Percentiles rank a stretch among this genome's conserved stretches.
Evolutionary conservation across 2,113 vertebrate genomes (phyloP).

Genomic region (Pelusios castaneus): DNA sequence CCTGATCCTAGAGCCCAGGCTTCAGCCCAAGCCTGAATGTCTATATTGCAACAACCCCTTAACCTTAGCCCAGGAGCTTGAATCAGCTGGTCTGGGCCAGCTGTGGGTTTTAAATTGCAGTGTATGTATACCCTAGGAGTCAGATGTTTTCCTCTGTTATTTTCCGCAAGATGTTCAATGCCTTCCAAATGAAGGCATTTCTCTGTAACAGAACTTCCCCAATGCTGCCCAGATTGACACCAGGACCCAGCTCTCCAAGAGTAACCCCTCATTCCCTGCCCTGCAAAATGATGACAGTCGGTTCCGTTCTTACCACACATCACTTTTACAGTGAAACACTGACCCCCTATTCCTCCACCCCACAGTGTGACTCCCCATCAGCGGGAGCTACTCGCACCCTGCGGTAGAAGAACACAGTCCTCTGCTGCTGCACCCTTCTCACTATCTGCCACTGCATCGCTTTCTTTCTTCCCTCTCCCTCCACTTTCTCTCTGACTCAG

Average conservation of each 20-base stretch:
- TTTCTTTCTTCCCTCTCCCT: background rate
- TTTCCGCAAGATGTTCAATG: background rate
- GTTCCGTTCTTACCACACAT: background rate
- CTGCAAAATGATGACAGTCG: background rate
- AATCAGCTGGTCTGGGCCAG: background rate
- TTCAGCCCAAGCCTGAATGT: too few species aligned
- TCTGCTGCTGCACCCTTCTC: background rate
- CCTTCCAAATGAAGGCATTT: background rate
- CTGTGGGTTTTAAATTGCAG: too few species aligned
- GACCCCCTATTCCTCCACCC: background rate
- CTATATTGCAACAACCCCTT: too few species aligned
- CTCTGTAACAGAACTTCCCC: background rate
- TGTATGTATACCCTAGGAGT: too few species aligned
- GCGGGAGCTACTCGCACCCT: background rate
- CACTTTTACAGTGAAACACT: background rate
- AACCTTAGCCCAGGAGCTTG: too few species aligned
- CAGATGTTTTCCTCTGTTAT: background rate
- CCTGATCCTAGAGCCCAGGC: too few species aligned
- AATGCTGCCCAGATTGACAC: background rate
- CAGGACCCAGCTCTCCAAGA: background rate
- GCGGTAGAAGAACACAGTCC: background rate
- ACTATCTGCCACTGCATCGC: background rate
- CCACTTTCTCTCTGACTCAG: background rate
- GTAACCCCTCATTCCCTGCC: rapidly evolving
- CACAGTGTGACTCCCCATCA: background rate